These are phyloP conservation scores for Sebastes jordani DNA, from an alignment of 2,797 vertebrate genomes.

Conservation along the genomic window DNA sequence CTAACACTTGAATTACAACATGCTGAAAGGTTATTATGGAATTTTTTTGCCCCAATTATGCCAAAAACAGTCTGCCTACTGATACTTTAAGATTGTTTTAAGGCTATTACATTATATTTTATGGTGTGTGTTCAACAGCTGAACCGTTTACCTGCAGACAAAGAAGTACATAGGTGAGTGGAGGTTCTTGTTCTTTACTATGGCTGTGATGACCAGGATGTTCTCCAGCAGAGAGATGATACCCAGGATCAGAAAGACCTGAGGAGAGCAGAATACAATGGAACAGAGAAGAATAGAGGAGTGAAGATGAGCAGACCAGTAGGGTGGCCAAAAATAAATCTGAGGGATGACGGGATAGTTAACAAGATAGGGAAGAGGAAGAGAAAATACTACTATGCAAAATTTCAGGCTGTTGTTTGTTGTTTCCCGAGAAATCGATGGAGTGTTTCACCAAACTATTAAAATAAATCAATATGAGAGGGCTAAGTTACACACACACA, in stretches of 20 bases:
- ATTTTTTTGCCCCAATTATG: too few relatives aligned
- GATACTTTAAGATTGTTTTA: not conserved
- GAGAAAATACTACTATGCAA: not conserved
- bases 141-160: constrained; percentile 70
- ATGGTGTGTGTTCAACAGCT: not conserved
- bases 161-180: constrained; percentile 98
- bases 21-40: too few relatives aligned
- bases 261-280: not conserved
- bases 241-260: constrained; percentile 93
- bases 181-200: constrained; percentile 96
- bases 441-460: not conserved
- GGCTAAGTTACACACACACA: not conserved
- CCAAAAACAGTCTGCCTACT: too few relatives aligned
- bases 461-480: not conserved
- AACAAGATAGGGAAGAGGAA: not conserved
- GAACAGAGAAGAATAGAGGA: not conserved
- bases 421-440: not conserved
- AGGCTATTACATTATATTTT: not conserved
- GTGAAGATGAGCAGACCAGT: not conserved
- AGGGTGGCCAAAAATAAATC: not conserved
- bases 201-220: constrained; percentile 91
- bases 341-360: not conserved
- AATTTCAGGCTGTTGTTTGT: not conserved
- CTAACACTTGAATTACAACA: too few relatives aligned
- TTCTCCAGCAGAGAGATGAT: constrained; percentile 95